Evolutionary conservation across 2,113 vertebrate genomes (phyloP).

Genomic region (Rhynchomys soricoides): DNA sequence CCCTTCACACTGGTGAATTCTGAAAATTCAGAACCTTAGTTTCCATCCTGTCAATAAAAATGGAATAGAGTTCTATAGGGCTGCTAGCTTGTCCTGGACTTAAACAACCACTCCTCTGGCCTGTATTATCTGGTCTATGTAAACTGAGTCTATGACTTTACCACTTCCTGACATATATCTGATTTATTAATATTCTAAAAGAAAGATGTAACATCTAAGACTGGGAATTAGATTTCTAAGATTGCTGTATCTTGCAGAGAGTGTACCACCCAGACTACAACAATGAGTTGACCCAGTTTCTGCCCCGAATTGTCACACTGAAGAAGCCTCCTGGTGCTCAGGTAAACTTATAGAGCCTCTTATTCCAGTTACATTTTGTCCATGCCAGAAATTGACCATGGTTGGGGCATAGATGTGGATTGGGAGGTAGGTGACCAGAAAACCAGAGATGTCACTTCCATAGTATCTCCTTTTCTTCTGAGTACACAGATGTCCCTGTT

Average conservation of each 20-base stretch:
- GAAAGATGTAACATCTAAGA: neutral
- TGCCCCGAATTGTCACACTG: slow-evolving; percentile 93
- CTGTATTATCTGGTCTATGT: neutral
- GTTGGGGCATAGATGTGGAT: neutral
- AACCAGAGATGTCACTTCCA: slow-evolving; percentile 5
- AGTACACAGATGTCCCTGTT: neutral
- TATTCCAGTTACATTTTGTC: neutral
- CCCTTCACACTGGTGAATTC: slow-evolving; percentile 48
- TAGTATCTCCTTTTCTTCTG: neutral
- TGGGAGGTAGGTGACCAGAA: slow-evolving; percentile 33
- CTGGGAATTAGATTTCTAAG: slow-evolving; percentile 43
- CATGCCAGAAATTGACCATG: neutral
- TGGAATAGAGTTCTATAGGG: neutral
- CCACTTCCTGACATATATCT: slow-evolving; percentile 38
- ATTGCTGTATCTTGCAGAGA: slow-evolving; percentile 86
- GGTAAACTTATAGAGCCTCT: slow-evolving; percentile 75
- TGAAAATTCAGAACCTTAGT: slow-evolving; percentile 43
- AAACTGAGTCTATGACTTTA: neutral
- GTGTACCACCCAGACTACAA: slow-evolving; percentile 98
- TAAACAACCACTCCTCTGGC: neutral
- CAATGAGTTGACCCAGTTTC: slow-evolving; percentile 97
- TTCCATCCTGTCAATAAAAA: slow-evolving; percentile 48
- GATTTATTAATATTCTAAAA: slow-evolving; percentile 11
- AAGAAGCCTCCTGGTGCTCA: slow-evolving; percentile 97
- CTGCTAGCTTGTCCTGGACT: neutral